Base-by-base conservation (phyloP, 1,140 invertebrate species). In the Acromyrmex heyeri region DNA sequence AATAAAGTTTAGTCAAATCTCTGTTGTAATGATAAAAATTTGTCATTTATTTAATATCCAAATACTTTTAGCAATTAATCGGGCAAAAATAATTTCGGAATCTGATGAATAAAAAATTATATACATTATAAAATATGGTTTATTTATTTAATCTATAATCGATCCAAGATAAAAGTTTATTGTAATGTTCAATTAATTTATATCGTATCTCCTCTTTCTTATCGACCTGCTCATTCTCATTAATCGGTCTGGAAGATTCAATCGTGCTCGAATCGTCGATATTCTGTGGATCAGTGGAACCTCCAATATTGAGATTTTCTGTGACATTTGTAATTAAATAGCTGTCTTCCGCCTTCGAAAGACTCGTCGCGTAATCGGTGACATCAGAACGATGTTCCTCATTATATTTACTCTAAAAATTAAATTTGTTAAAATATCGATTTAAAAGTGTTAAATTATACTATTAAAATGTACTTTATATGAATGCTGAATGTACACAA, bases 181-280 rank as follows among this genome's bases (percentile, higher is more conserved):
- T 93, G 34, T 95, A 94, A 89, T 94, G 93, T 6, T 91, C 89
- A 7, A 92, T 93, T 57, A 94, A 85, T 90, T 90, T 92, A 64
- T 69, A 91, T 78, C 81, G 93, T 87, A n/a, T 91, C 78, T 61
- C 88, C 65, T 72, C 64, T 61, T 53, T 62, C 69, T 30, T 85
- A 34, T 86, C 69, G 53, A 62, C 81, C 50, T 16, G 38, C 59
- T 77, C n/a, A 38, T 55, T 44, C 30, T 0, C 8, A 30, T 10
- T 65, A 61, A 27, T 78, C 0, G 48, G 8, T 30, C 16, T 44
- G 1, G 44, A 81, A 38, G 77, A 70, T 16, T 55, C n/a, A 18
- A 27, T 78, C 5, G 48, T 38, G 8, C 24, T 34, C 70, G 21
- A 21, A 44, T 2, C 21, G 14, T 30, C 10, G 16, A 64, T 50